Percentiles rank a stretch among this genome's conserved stretches.
These are phyloP conservation scores for Tachyglossus aculeatus DNA, from an alignment of 2,797 vertebrate genomes.

Conservation along the genomic window DNA sequence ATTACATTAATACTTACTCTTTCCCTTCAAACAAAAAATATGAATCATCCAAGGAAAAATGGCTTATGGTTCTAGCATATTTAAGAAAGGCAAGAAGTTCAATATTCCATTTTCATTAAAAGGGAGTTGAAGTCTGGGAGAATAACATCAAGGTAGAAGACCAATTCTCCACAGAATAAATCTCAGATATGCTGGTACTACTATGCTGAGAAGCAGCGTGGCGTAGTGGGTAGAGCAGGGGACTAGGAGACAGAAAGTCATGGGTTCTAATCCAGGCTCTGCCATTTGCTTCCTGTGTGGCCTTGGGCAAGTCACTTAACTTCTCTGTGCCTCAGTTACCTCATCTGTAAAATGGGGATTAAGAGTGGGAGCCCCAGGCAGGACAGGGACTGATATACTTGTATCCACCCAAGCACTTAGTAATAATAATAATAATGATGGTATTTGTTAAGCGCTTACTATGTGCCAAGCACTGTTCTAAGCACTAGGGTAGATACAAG, in stretches of 20 bases:
- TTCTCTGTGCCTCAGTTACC: too few relatives aligned
- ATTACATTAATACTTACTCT: conserved; percentile 62
- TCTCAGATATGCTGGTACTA: not conserved
- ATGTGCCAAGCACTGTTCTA: too few relatives aligned
- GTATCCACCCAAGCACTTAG: too few relatives aligned
- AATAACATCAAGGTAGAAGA: not conserved
- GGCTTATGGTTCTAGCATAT: conserved; percentile 21
- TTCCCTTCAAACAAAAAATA: conserved; percentile 58
- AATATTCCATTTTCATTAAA: conserved; percentile 16
- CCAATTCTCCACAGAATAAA: not conserved
- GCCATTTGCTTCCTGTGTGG: too few relatives aligned
- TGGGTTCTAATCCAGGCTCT: too few relatives aligned
- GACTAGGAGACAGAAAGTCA: not conserved
- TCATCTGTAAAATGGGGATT: too few relatives aligned
- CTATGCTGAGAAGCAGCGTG: not conserved
- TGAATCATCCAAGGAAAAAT: conserved; percentile 33
- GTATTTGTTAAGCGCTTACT: too few relatives aligned
- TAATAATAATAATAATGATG: too few relatives aligned
- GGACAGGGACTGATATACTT: too few relatives aligned
- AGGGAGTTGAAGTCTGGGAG: conserved; percentile 1
- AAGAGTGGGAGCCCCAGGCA: too few relatives aligned
- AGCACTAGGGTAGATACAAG: too few relatives aligned
- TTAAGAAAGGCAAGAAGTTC: conserved; percentile 39
- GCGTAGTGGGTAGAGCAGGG: not conserved
- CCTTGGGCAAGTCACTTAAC: too few relatives aligned